A percentile compares a stretch with the other conserved stretches of the same genome.
phyloP scores from a whole-genome alignment of 1,140 invertebrate genomes.

The Nebria ingens region DNA sequence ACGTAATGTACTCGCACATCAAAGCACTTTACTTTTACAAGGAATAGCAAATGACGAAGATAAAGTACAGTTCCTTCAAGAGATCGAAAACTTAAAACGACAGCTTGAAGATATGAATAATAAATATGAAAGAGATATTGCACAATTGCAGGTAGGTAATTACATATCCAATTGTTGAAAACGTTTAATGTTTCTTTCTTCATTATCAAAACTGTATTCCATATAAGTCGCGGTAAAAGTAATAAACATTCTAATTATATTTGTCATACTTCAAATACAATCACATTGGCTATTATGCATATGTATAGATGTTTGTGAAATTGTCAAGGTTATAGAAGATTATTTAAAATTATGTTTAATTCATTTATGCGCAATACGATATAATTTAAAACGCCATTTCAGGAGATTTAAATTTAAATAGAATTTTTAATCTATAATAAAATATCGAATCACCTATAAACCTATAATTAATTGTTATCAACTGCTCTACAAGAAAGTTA shows the following conservation, averaged over 20 bases:
- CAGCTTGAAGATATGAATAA: conserved; percentile 48
- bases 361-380: too few relatives aligned
- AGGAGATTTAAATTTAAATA: too few relatives aligned
- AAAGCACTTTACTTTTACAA: conserved; percentile 52
- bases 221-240: background rate
- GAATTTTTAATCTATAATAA: too few relatives aligned
- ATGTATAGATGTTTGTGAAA: too few relatives aligned
- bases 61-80: conserved; percentile 44
- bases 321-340: too few relatives aligned
- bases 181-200: background rate
- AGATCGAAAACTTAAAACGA: conserved; percentile 50
- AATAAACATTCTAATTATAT: conserved; percentile 7
- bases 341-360: too few relatives aligned
- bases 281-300: background rate
- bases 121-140: conserved; percentile 41
- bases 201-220: background rate
- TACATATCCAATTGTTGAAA: background rate
- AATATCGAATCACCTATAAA: too few relatives aligned
- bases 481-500: too few relatives aligned
- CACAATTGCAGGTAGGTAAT: conserved; percentile 39
- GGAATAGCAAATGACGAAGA: conserved; percentile 40
- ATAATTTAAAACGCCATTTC: too few relatives aligned
- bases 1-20: conserved; percentile 51
- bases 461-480: too few relatives aligned
- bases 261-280: background rate